Evolutionary conservation across 2,888 invertebrate species (phyloP).

Genomic region (Nesidiocoris tenuis): DNA sequence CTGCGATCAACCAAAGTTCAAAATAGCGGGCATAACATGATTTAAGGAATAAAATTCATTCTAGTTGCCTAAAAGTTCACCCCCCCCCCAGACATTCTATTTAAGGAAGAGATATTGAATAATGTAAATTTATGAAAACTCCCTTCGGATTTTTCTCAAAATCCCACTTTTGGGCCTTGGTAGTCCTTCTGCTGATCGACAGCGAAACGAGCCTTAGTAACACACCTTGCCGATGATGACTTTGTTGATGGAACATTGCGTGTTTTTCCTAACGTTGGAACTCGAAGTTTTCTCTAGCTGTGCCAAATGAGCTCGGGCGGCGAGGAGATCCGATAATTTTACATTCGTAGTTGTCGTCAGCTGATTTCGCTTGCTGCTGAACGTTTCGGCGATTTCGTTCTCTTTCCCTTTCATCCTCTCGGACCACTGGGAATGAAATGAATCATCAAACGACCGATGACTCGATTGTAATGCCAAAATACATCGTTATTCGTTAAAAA

Average conservation of each 20-base stretch:
- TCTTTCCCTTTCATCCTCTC: constrained; percentile 73
- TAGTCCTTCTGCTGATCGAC: no score
- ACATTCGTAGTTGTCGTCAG: constrained; percentile 65
- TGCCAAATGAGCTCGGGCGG: constrained; percentile 79
- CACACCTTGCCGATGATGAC: constrained; percentile 80
- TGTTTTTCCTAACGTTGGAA: constrained; percentile 80
- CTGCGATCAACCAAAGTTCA: constrained; percentile 55
- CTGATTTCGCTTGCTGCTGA: constrained; percentile 58
- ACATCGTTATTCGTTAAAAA: no score
- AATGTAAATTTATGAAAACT: no score
- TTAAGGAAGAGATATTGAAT: no score
- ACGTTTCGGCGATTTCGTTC: constrained; percentile 65
- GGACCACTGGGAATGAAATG: constrained; percentile 72
- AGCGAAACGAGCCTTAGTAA: background rate
- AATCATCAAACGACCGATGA: no score
- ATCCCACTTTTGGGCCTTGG: no score
- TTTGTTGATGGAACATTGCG: constrained; percentile 79
- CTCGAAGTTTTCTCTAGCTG: constrained; percentile 91
- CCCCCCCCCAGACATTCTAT: no score
- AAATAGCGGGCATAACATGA: no score
- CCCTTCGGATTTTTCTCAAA: no score
- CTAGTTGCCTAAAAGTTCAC: no score
- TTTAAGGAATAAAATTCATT: no score
- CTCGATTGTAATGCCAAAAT: no score
- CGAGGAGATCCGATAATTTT: constrained; percentile 73